phyloP scores from a whole-genome alignment of 2,888 invertebrate genomes.

The Apantesis nais region DNA sequence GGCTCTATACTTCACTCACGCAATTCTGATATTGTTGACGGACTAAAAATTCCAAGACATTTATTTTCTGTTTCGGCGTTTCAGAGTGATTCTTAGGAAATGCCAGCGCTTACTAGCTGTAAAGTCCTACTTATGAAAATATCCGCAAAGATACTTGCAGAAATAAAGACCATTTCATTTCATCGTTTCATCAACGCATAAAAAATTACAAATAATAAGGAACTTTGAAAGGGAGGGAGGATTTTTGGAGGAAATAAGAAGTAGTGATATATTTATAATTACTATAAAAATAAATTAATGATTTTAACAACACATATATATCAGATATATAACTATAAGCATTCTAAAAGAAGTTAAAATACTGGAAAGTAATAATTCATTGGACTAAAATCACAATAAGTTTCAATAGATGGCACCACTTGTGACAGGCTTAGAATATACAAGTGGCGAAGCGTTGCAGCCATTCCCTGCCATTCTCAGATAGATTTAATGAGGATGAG shows the following conservation, averaged over 20 bases:
- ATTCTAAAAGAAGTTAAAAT: not conserved
- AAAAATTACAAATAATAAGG: too few species aligned
- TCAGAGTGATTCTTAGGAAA: too few species aligned
- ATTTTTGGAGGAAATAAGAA: not conserved
- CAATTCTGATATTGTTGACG: too few species aligned
- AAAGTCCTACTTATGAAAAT: too few species aligned
- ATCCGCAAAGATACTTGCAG: too few species aligned
- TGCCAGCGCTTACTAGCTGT: too few species aligned
- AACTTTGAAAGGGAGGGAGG: too few species aligned
- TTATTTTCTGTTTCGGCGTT: too few species aligned
- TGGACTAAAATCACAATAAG: not conserved
- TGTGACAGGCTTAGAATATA: conserved; percentile 1
- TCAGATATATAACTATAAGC: not conserved
- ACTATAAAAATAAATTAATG: not conserved
- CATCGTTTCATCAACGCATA: too few species aligned
- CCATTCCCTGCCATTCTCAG: conserved; percentile 74
- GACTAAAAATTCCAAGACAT: too few species aligned
- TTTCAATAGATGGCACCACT: not conserved
- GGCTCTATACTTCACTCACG: too few species aligned
- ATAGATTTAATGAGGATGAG: conserved; percentile 66
- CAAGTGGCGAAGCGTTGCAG: conserved; percentile 71
- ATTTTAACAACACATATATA: not conserved
- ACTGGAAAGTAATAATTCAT: not conserved
- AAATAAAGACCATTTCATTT: too few species aligned
- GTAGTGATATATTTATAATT: not conserved